A percentile compares a stretch with the other conserved stretches of the same genome.
Conservation (phyloP, 2,888 invertebrate genomes). For the Bursaphelenchus okinawaensis region DNA sequence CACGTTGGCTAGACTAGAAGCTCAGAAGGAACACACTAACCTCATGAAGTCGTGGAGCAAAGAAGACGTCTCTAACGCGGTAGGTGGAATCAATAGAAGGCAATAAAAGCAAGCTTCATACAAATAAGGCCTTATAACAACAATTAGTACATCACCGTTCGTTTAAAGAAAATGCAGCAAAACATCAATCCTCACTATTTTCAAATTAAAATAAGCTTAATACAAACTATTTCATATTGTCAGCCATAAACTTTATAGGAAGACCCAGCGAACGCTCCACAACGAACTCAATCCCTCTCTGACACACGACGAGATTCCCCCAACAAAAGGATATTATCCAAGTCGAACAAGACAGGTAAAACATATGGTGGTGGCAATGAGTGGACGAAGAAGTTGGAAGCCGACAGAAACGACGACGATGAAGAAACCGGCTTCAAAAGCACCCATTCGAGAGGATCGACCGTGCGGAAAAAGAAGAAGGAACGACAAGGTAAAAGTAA, state of each 20-base stretch:
- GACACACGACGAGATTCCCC: constrained; percentile 15
- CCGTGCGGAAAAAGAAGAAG: neutral
- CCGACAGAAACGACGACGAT: constrained; percentile 39
- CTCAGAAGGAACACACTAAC: constrained; percentile 52
- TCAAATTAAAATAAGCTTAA: no score
- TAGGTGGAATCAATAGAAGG: no score
- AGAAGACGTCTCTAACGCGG: constrained; percentile 33
- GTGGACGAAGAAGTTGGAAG: constrained; percentile 52
- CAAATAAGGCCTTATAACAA: no score
- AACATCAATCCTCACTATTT: neutral
- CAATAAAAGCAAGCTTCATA: no score
- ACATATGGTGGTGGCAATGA: constrained; percentile 34
- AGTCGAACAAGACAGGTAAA: constrained; percentile 1
- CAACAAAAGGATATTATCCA: constrained; percentile 17
- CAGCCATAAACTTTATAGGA: no score
- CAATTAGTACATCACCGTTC: neutral
- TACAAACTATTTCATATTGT: no score
- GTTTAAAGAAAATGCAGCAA: neutral
- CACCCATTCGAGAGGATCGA: neutral
- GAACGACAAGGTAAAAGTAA: neutral
- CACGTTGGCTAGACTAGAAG: constrained; percentile 54
- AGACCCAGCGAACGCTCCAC: neutral
- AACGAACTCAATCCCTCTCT: neutral
- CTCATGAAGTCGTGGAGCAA: constrained; percentile 42
- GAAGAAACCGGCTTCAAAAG: constrained; percentile 31